Base-by-base conservation (phyloP, 2,113 vertebrate species). In the Chaetorhynchus papuensis region DNA sequence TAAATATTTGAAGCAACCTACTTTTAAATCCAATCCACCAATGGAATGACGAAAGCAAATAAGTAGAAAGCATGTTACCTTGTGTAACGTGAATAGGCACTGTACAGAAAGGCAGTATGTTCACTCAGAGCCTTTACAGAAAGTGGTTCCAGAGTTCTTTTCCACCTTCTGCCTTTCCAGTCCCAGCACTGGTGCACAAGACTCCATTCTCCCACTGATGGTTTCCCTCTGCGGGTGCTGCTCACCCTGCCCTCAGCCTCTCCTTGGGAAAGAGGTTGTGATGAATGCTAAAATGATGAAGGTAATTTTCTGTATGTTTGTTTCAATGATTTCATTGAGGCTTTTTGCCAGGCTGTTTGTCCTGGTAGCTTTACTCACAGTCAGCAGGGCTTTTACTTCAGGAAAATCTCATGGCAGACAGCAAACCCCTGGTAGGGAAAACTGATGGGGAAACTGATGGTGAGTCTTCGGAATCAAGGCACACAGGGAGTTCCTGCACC, bases 1-100 rank as follows among this genome's bases (percentile, higher is more conserved):
- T 64, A 79, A 90, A 85, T 79, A 61, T 95, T 93, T 80, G 35
- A 89, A 90, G 35, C 42, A 94, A 86, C 86, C 83, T 94, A 57
- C 57, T 91, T 87, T 85, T 57, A 77, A 80, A 66, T 77, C 20
- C 20, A 59, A 4, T 65, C 59, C 41, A 63, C 33, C 60, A 41
- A 11, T 54, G 24, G 24, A 94, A 81, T 47, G 50, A 61, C 33
- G 42, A 81, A 94, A 85, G 68, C 54, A 80, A 87, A 41, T 49
- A 57, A 47, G 35, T 15, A 41, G 54, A 47, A 83, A 86, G 24
- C 27, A 13, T 35, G 13, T 72, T 83, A 65, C 35, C 42, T 28
- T 33, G 39, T 66, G n/a, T 23, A 70, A 47, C 1, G 0, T 50
- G 71, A 69, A n/a, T 47, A 80, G 47, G 16, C 22, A 16, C 19